Conservation (phyloP, 2,888 invertebrate genomes). For the Helicoverpa assulta region DNA sequence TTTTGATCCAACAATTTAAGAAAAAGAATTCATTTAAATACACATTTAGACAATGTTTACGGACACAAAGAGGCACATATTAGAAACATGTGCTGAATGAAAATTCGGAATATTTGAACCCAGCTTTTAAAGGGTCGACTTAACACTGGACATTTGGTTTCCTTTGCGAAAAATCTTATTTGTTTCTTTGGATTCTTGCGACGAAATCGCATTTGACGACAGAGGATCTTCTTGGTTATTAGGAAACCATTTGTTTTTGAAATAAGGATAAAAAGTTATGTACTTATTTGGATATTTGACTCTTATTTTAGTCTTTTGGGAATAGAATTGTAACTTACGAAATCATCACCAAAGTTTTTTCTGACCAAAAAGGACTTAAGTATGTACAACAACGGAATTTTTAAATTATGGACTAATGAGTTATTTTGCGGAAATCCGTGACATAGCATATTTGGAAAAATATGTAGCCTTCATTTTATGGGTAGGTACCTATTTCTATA, state of each 20-base stretch:
- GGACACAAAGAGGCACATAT: conserved; percentile 17
- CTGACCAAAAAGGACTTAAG: no score
- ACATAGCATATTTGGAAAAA: no score
- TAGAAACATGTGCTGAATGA: conserved; percentile 36
- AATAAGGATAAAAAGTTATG: no score
- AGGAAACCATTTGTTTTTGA: conserved; percentile 3
- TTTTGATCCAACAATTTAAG: not conserved
- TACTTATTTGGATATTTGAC: no score
- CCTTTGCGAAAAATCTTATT: conserved; percentile 58
- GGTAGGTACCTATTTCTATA: not conserved
- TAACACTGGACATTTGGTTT: conserved; percentile 48
- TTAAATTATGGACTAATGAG: no score
- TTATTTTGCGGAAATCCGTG: no score
- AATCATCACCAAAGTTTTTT: no score
- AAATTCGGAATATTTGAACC: conserved; percentile 32
- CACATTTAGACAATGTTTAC: conserved; percentile 13
- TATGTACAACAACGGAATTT: no score
- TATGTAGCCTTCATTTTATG: not conserved
- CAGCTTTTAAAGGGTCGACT: conserved; percentile 51
- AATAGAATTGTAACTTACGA: no score
- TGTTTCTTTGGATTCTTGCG: conserved; percentile 29
- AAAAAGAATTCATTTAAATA: conserved; percentile 2
- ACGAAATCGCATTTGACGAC: conserved; percentile 11
- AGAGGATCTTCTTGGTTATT: not conserved
- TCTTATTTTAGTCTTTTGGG: no score